Evolutionary conservation across 2,113 vertebrate genomes (phyloP), one percentile per base, ranked within the genome.

Genomic region (Oncorhynchus nerka): DNA sequence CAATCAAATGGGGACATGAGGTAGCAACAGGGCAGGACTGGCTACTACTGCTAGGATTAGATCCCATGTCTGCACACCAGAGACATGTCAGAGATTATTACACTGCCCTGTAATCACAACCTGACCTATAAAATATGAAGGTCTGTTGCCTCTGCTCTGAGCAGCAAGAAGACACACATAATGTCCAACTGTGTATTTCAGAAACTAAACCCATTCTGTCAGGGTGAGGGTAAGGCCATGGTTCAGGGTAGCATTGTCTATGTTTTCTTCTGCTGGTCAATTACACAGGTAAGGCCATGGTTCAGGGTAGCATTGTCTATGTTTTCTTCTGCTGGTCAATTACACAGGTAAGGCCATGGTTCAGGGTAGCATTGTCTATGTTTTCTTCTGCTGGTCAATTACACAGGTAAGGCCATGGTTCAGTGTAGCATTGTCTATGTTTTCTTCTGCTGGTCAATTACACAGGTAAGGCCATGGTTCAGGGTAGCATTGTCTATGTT

Each of bases 81-180:
- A 30, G 76, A 73, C 74, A 79, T 81, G 68, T 83, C 74, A 81
- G 75, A 81, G 81, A 87, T 85, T 75, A 87, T 83, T 75, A 83
- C 78, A 79, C 80, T 75, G 72, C 70, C 71, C 69, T 75, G 55
- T 83, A 83, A 85, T 87, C 83, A 81, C 72, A 22, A 68, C 2
- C 4, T 87, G 85, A 83, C 85, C 85, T 77, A 81, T 73, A 83
- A 83, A 76, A 28, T 45, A 45, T 45, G 39, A 81, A 49, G 55
- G 68, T 69, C 66, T 32, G 30, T 64, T 66, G 45, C 61, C 77
- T 55, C 26, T 78, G 28, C 16, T 19, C 51, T 16, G 28, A 51
- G 45, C 11, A 57, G 20, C 13, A 45, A 9, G 9, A 62, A 51
- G 49, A n/a, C 16, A n/a, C n/a, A 22, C 59, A 62, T 62, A 22